phyloP scores from a whole-genome alignment of 37 sponge, comb jelly and placozoan genomes.

The Axinella damicornis region DNA sequence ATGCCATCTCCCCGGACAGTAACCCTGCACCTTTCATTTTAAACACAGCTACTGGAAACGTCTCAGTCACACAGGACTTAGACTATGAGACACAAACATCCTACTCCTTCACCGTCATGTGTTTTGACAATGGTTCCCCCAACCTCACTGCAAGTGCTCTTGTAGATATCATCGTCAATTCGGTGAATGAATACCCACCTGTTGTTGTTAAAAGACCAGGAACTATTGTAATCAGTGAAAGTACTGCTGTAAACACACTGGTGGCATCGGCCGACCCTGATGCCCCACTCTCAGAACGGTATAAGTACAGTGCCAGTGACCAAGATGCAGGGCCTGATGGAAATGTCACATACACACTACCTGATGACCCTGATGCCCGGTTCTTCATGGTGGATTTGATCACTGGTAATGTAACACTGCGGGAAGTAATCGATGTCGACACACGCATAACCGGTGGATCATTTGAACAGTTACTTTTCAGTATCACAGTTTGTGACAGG shows the following conservation, averaged over 20 bases:
- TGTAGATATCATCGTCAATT: conserved; percentile 36
- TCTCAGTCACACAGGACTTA: conserved; percentile 36
- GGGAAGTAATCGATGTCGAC: conserved; percentile 13
- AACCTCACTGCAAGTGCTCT: conserved; percentile 23
- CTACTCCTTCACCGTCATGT: conserved; percentile 47
- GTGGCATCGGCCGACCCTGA: conserved; percentile 9
- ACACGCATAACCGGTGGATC: neutral
- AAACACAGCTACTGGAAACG: conserved; percentile 31
- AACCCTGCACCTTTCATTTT: conserved; percentile 37
- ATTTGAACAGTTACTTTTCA: neutral
- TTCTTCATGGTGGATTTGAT: conserved; percentile 10
- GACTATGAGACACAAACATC: conserved; percentile 62
- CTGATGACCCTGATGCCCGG: neutral
- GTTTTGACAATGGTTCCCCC: conserved; percentile 33
- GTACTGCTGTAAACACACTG: conserved; percentile 9
- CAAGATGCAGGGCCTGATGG: conserved; percentile 69
- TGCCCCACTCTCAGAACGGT: neutral
- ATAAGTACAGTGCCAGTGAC: conserved; percentile 4
- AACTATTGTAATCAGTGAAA: neutral
- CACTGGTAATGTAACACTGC: conserved; percentile 24
- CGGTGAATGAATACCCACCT: conserved; percentile 65
- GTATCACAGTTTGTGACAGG: conserved; percentile 50
- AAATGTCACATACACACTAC: conserved; percentile 39
- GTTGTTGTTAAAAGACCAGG: neutral
- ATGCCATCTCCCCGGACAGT: conserved; percentile 2